Evolutionary conservation across 2,113 vertebrate species (phyloP), one percentile per base, ranked within the genome.

Genomic region (Hippopotamus amphibius): DNA sequence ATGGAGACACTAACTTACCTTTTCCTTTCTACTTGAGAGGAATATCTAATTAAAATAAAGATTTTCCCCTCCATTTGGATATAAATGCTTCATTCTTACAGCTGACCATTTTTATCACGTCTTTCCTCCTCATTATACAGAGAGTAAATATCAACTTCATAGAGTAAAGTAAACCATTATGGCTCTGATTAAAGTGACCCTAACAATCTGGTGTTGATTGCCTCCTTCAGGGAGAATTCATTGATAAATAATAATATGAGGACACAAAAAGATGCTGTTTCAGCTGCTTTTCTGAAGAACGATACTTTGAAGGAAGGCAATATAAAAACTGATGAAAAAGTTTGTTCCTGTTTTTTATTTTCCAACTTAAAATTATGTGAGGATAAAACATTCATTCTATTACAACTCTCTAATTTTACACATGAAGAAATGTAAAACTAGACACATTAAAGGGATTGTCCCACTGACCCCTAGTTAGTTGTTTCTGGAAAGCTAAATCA

Each of bases 181-280:
- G 14, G 1, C 53, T 97, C 96, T 98, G 96, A 98, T 97, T 98
- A 98, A 97, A 98, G 93, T 98, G 97, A 97, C 98, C 97, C 96
- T 41, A 97, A 93, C 79, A 93, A 96, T 96, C 46, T 90, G 72
- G 65, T 92, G 92, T 77, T 96, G 93, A 98, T 97, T 97, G 93
- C 86, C 91, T 97, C 93, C 97, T 98, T 97, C 94, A 16, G 97
- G 97, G 97, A 97, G 89, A 97, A 97, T 94, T 97, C 96, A 92
- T 77, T 96, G 97, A 97, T 97, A 97, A 97, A 90, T 93, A 97
- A 94, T 95, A 96, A 97, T 17, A 89, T 53, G 30, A 95, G 43
- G 46, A 92, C 59, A 83, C 74, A 92, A 92, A 97, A 96, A 79
- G 37, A 95, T 90, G 97, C 90, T 95, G 77, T 80, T 95, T 96